Percentiles rank a stretch among this genome's conserved stretches.
Conservation (phyloP, 2,888 invertebrate genomes). For the Diploptera punctata region DNA sequence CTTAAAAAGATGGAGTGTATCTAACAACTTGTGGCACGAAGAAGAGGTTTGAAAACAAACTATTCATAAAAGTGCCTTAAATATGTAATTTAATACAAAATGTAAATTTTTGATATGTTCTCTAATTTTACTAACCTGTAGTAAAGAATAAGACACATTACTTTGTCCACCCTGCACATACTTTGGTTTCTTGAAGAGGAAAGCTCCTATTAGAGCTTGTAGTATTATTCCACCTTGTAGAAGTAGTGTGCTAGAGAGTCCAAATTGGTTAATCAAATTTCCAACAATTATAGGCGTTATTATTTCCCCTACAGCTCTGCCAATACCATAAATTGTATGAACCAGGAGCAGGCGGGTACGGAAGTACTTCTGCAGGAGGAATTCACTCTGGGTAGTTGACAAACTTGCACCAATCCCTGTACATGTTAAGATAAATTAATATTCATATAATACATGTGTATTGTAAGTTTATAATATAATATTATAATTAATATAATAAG, state of each 20-base stretch:
- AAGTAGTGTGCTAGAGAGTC: background rate
- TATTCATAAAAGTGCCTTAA: too few relatives aligned
- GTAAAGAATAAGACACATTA: background rate
- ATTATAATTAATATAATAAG: too few relatives aligned
- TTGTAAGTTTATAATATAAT: too few relatives aligned
- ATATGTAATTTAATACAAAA: too few relatives aligned
- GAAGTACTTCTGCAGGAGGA: background rate
- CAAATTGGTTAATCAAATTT: background rate
- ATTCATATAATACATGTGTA: too few relatives aligned
- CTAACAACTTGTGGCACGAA: too few relatives aligned
- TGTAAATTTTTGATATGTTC: too few relatives aligned
- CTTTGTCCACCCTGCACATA: background rate
- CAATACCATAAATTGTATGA: background rate
- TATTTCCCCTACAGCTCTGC: background rate
- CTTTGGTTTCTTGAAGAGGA: background rate
- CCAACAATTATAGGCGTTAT: background rate
- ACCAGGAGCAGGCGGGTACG: background rate
- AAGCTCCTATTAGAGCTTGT: constrained; percentile 7
- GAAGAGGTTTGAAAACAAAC: too few relatives aligned
- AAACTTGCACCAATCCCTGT: constrained; percentile 14
- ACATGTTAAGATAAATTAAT: background rate
- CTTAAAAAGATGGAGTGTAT: too few relatives aligned
- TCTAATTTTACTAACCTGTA: background rate
- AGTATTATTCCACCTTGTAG: background rate
- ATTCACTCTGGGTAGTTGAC: background rate